Evolutionary conservation across 2,888 invertebrate genomes (phyloP), one percentile per base, ranked within the genome.

Genomic region (Drosophila pegasa): DNA sequence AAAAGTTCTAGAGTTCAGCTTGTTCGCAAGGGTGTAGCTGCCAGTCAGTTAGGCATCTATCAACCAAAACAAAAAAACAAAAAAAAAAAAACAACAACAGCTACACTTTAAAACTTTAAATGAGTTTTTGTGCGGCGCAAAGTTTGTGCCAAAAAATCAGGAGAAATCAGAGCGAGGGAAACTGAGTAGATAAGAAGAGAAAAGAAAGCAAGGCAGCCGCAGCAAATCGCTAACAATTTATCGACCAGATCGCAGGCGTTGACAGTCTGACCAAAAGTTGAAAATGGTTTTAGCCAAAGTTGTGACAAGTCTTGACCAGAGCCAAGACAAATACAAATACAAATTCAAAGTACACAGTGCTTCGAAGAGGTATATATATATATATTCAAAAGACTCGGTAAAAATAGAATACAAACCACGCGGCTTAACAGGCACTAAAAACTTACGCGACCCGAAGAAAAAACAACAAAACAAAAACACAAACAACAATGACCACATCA

Each of bases 91-190:
- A 80, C 68, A 74, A 64, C 68, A 66, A 62, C 75, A 72, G 71
- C 78, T 63, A 77, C 88, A 86, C 88, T 88, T 88, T 88, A 69
- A 72, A 84, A 84, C 87, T 84, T 83, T 86, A 84, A 84, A 84
- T 84, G 88, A 84, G 83, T 80, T 84, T 84, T 78, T 66, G 47
- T 67, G 75, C 43, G 71, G 58, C 41, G 45, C 61, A 80, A 80
- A 80, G 70, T 86, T 79, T 65, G 22, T 40, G 54, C 63, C 62
- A 47, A 81, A 61, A 65, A 67, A 73, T 64, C 60, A 64, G 40
- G 12, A 20, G 16, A 63, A 72, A 58, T 35, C 37, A n/a, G 22
- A 51, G 41, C 43, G 29, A 33, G 43, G 12, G n/a, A 47, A 40
- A 57, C 20, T 29, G 14, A 14, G 47, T 33, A 65, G 59, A 51